Evolutionary conservation across 2,888 invertebrate genomes (phyloP), one percentile per base, ranked within the genome.

Genomic region (Pogonocherus hispidulus): DNA sequence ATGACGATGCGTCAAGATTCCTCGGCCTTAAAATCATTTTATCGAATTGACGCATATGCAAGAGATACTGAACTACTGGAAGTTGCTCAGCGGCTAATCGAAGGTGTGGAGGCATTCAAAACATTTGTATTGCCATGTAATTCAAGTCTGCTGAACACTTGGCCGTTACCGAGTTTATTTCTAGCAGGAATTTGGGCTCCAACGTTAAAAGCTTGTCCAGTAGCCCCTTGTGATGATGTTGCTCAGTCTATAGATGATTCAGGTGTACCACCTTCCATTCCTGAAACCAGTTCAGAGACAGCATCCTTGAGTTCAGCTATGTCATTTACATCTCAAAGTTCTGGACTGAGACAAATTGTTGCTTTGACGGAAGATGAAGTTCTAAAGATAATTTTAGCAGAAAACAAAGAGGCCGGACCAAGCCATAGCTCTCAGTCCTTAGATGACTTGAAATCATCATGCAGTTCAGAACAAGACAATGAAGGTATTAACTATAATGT

Each of bases 101-200:
- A 93, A 82, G 94, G 93, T 16, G 86, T 96, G 37, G 94, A 95
- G 82, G 89, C 91, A 8, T 90, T 90, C 78, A 90, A 92, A 70
- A 89, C 91, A 60, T 93, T 94, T 79, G 89, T 92, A 77, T 85
- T 95, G 76, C 94, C 95, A 0, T 91, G 90, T 76, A 96, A 96
- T 86, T 94, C 95, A 0, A 95, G 95, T 82, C 87, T 97, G 20
- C 86, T 98, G 0, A 98, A 98, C 85, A 90, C 91, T 63, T 98
- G 98, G 98, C 92, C 94, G 0, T 91, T 92, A 77, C 91, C 93
- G 44, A 93, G 97, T 0, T 86, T 98, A 41, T 89, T 94, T 81
- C 86, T 96, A 78, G 93, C 96, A 11, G 97, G 96, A 3, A 88
- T 95, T 59, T 95, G 95, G 94, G 91, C 93, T 1, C 93, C 94